phyloP scores from a whole-genome alignment of 2,888 invertebrate species.

The Drosophila neonasuta region DNA sequence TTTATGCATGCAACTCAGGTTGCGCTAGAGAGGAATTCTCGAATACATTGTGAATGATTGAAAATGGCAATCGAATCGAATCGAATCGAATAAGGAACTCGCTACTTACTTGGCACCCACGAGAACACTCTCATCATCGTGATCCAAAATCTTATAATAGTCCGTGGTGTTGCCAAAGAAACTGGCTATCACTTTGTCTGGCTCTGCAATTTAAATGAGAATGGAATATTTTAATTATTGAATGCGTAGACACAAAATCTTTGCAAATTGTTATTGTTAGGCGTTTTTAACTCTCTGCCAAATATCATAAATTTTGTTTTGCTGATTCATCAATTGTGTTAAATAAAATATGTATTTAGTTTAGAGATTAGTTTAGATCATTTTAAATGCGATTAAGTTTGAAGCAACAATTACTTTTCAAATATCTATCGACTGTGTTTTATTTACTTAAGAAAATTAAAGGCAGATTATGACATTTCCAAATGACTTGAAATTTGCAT shows the following conservation, averaged over 20 bases:
- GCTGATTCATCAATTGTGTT: too few relatives aligned
- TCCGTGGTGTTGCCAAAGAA: conserved; percentile 91
- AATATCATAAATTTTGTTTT: too few relatives aligned
- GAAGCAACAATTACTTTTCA: too few relatives aligned
- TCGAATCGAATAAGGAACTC: conserved; percentile 11
- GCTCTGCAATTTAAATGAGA: conserved; percentile 84
- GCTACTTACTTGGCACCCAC: conserved; percentile 93
- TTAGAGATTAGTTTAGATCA: too few relatives aligned
- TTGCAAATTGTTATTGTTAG: neutral
- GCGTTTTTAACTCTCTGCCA: too few relatives aligned
- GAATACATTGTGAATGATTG: conserved; percentile 21
- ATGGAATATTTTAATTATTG: conserved; percentile 29
- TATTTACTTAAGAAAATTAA: too few relatives aligned
- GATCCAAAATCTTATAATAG: conserved; percentile 94
- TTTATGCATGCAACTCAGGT: conserved; percentile 54
- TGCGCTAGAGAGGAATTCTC: conserved; percentile 22
- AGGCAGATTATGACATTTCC: too few relatives aligned
- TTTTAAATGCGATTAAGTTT: too few relatives aligned
- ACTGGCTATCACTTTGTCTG: conserved; percentile 88
- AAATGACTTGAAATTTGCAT: too few relatives aligned
- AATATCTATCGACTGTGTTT: too few relatives aligned
- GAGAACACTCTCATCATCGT: conserved; percentile 92
- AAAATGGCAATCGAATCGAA: conserved; percentile 26
- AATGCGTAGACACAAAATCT: neutral
- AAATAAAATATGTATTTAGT: too few relatives aligned